These are phyloP conservation scores for Coregonus sp. DNA, from an alignment of 2,797 vertebrate species.

Conservation along the genomic window DNA sequence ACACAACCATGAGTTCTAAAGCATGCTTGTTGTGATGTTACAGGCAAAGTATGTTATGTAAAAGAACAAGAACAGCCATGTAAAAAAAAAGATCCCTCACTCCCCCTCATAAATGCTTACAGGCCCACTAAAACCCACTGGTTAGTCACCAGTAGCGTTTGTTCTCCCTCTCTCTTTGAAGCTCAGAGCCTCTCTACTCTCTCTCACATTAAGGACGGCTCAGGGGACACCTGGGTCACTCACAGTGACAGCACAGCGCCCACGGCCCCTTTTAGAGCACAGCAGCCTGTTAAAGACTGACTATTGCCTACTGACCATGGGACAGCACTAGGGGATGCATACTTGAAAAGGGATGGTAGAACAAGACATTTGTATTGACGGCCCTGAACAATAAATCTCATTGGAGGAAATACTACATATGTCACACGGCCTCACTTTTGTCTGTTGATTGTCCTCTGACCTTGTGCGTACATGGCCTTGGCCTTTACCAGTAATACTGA, in stretches of 20 bases:
- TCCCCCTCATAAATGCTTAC: not conserved
- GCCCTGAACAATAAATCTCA: not conserved
- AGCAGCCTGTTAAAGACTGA: constrained; percentile 50
- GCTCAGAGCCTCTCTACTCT: constrained; percentile 34
- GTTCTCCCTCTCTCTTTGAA: not conserved
- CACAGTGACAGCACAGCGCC: constrained; percentile 31
- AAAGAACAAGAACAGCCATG: not conserved
- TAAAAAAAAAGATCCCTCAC: not conserved
- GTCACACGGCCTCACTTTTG: not conserved
- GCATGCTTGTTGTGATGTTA: not conserved
- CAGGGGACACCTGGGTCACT: constrained; percentile 55
- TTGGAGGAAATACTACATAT: not conserved
- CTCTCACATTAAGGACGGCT: constrained; percentile 62
- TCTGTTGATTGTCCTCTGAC: not conserved
- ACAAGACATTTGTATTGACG: constrained; percentile 17
- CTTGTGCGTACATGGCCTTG: not conserved
- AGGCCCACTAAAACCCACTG: constrained; percentile 6
- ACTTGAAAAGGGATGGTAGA: constrained; percentile 28
- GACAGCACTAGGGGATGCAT: constrained; percentile 23
- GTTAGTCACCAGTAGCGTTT: constrained; percentile 29
- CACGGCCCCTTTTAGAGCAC: constrained; percentile 48
- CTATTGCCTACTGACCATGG: constrained; percentile 37
- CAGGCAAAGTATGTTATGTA: not conserved
- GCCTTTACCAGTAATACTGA: not conserved
- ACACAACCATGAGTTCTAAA: not conserved